Evolutionary conservation across 2,888 invertebrate genomes (phyloP), one percentile per base, ranked within the genome.

Genomic region (Machimus atricapillus): DNA sequence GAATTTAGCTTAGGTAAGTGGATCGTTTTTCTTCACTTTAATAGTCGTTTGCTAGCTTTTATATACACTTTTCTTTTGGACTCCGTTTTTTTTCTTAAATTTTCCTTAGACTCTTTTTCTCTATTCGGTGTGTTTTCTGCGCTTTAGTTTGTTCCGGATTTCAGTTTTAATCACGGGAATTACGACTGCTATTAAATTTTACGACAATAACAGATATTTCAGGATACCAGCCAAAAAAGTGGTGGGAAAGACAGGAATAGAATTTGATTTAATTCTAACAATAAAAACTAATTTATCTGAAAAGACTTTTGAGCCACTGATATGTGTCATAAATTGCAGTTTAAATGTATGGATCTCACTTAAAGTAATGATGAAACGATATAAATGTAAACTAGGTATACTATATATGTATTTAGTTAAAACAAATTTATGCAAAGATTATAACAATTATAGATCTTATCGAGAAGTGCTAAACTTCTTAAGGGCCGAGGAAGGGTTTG

Each of bases 1-100:
- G 85, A 85, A 74, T 85, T 85, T 74, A 85, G 46, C 58, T 85
- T 85, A 85, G 85, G 85, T 85, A 85, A 85, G 85, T 85, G 46
- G 85, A 74, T 40, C 74, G 58, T 74, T 85, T 85, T 85, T 74
- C 74, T 74, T 46, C 43, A 74, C 23, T 56, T 82, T 58, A 19
- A 27, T 34, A 34, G 52, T 83, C 66, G 23, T 66, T 66, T 66
- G 66, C 27, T 23, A 66, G 27, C 52, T 66, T 27, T 66, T 66
- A 34, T 34, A 34, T 34, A 66, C 23, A 23, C 23, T 66, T 40
- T n/a, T 77, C 37, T 40, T 37, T 40, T 40, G 1, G 40, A 58
- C 66, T 14, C 27, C n/a, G 23, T 23, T 31, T 27, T 31, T 58
- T 82, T 56, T 23, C 46, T 43, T 46, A 0, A 40, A 4, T 78